Conservation (phyloP, 2,888 invertebrate genomes). For the Lepetodrilus schrolli region DNA sequence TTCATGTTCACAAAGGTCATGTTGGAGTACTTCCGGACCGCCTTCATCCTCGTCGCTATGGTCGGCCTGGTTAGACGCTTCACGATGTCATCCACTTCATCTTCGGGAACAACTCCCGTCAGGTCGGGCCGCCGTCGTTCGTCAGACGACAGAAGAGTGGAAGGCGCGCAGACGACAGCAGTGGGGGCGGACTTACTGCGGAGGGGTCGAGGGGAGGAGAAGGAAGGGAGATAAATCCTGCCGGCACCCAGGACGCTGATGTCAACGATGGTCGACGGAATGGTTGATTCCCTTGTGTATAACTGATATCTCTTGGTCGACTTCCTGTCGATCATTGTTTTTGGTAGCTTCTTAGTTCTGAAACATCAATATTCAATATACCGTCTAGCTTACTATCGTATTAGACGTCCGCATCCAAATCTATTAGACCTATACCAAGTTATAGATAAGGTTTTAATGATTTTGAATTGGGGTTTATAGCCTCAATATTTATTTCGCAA, state of each 20-base stretch:
- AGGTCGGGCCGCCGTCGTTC: not conserved
- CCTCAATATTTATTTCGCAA: too few species aligned
- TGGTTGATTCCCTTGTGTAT: too few species aligned
- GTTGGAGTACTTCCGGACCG: conserved; percentile 18
- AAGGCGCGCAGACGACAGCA: not conserved
- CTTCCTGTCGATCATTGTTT: too few species aligned
- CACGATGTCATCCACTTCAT: conserved; percentile 35
- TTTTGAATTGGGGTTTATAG: too few species aligned
- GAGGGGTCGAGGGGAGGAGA: not conserved
- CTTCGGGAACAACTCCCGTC: conserved; percentile 27
- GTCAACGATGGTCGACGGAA: not conserved
- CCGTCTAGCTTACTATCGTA: too few species aligned
- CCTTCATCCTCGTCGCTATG: conserved; percentile 28
- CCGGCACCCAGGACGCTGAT: not conserved
- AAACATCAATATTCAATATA: too few species aligned
- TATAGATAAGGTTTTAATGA: too few species aligned
- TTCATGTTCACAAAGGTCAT: conserved; percentile 35
- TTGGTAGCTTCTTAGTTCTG: too few species aligned
- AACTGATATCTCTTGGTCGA: too few species aligned
- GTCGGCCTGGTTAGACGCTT: conserved; percentile 34
- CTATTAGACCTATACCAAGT: too few species aligned
- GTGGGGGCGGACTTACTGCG: not conserved
- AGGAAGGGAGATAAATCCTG: not conserved
- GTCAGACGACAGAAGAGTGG: conserved; percentile 1
- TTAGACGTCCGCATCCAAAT: too few species aligned